A percentile compares a stretch with the other conserved stretches of the same genome.
These are phyloP conservation scores for Philypnodon macrostomus DNA, from an alignment of 2,797 vertebrate species.

Conservation along the genomic window DNA sequence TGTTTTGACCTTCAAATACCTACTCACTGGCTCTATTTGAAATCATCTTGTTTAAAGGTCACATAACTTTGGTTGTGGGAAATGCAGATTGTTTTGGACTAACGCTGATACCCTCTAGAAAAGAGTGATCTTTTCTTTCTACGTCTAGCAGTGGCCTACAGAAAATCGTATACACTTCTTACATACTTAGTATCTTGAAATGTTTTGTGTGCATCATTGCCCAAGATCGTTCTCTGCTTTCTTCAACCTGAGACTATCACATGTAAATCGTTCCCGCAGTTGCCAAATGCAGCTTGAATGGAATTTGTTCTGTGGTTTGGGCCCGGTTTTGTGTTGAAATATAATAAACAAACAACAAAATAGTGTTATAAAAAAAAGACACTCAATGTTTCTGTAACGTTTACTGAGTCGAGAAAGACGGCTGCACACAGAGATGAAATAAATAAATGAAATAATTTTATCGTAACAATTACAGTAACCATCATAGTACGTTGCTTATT, in stretches of 20 bases:
- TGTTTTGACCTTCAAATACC: constrained; percentile 1
- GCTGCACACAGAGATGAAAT: constrained; percentile 83
- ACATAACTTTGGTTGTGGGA: constrained; percentile 14
- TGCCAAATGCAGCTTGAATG: too few relatives aligned
- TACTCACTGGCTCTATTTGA: constrained; percentile 15
- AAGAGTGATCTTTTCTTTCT: neutral
- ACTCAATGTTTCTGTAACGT: constrained; percentile 74
- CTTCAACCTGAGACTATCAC: too few relatives aligned
- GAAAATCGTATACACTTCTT: too few relatives aligned
- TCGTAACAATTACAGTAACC: constrained; percentile 83
- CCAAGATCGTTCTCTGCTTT: too few relatives aligned
- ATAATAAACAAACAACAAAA: neutral
- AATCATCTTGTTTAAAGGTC: constrained; percentile 7
- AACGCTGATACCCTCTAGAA: constrained; percentile 4
- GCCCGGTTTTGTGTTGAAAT: too few relatives aligned
- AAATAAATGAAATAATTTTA: constrained; percentile 86
- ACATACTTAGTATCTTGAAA: too few relatives aligned
- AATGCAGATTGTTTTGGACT: constrained; percentile 13
- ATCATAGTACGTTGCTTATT: constrained; percentile 83
- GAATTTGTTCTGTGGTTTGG: too few relatives aligned
- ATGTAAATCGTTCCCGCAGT: too few relatives aligned
- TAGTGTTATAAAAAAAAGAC: constrained; percentile 40
- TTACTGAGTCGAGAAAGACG: constrained; percentile 83
- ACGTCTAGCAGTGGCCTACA: neutral
- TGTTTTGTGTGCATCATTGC: too few relatives aligned